Conservation (phyloP, 2,888 invertebrate species). For the Entomobrya proxima region DNA sequence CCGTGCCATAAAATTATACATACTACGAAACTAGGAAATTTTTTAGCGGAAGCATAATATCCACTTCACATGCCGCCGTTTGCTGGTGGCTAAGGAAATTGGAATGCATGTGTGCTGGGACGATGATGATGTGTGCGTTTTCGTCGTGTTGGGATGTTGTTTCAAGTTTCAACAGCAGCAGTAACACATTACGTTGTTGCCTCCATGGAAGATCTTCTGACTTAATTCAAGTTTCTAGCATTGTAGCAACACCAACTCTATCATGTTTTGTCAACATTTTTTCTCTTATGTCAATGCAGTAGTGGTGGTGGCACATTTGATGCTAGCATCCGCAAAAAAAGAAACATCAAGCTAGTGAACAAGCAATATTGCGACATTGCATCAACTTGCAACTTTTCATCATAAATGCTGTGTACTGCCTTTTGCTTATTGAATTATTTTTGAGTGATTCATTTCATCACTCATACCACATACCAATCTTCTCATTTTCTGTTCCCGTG, state of each 20-base stretch:
- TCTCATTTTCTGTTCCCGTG: not conserved
- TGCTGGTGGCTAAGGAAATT: constrained; percentile 31
- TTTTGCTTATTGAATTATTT: constrained; percentile 22
- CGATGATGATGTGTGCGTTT: not conserved
- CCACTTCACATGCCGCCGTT: constrained; percentile 5
- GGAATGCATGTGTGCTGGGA: constrained; percentile 13
- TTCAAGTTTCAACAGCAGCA: not conserved
- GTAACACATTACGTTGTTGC: not conserved
- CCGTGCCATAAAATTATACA: constrained; percentile 17
- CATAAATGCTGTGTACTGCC: constrained; percentile 19
- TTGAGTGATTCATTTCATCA: constrained; percentile 24
- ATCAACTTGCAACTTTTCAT: too few relatives aligned
- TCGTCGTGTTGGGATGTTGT: not conserved
- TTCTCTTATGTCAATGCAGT: constrained; percentile 17
- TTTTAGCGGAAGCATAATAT: constrained; percentile 26
- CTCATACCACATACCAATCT: not conserved
- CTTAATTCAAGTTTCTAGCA: not conserved
- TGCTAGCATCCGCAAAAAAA: constrained; percentile 4
- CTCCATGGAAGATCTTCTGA: not conserved
- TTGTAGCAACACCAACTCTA: not conserved
- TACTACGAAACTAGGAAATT: constrained; percentile 7
- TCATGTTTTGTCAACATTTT: constrained; percentile 31
- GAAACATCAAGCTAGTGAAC: constrained; percentile 23
- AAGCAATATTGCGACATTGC: constrained; percentile 18
- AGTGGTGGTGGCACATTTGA: not conserved